Conservation (phyloP, 2,888 invertebrate species). For the Rugalucina vietnamica region DNA sequence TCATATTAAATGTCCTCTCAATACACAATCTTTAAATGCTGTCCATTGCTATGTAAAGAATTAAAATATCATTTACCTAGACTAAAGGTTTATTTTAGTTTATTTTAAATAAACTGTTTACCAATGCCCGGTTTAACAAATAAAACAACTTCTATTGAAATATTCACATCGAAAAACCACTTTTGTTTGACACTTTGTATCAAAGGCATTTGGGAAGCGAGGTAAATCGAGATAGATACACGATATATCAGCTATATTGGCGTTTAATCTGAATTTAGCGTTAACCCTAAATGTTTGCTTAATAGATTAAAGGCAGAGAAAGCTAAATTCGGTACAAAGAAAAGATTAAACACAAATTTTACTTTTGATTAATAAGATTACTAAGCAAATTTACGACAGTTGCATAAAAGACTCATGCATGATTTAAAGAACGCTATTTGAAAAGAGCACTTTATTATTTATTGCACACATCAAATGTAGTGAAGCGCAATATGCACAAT, state of each 20-base stretch:
- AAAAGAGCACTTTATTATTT: too few species aligned
- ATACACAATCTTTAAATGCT: too few species aligned
- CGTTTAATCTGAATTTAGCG: slow-evolving; percentile 8
- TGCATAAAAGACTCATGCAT: not conserved
- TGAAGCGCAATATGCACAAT: too few species aligned
- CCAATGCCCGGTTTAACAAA: not conserved
- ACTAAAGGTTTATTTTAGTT: slow-evolving; percentile 14
- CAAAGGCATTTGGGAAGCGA: not conserved
- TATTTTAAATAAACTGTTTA: slow-evolving; percentile 3
- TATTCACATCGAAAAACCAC: slow-evolving; percentile 8
- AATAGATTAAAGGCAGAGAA: not conserved
- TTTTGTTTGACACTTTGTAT: slow-evolving; percentile 4
- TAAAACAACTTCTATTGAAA: slow-evolving; percentile 8
- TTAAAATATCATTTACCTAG: not conserved
- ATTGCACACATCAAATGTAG: too few species aligned
- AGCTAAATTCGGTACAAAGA: not conserved
- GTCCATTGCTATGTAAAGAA: too few species aligned
- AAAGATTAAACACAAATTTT: not conserved
- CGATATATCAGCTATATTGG: not conserved
- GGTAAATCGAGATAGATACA: slow-evolving; percentile 9
- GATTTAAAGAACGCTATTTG: not conserved
- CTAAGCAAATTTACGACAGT: not conserved
- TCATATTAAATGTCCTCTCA: too few species aligned
- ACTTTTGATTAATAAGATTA: not conserved
- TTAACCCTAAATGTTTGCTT: slow-evolving; percentile 4